These are phyloP conservation scores for Zalophus californianus DNA, from an alignment of 2,797 vertebrate species.

Conservation along the genomic window DNA sequence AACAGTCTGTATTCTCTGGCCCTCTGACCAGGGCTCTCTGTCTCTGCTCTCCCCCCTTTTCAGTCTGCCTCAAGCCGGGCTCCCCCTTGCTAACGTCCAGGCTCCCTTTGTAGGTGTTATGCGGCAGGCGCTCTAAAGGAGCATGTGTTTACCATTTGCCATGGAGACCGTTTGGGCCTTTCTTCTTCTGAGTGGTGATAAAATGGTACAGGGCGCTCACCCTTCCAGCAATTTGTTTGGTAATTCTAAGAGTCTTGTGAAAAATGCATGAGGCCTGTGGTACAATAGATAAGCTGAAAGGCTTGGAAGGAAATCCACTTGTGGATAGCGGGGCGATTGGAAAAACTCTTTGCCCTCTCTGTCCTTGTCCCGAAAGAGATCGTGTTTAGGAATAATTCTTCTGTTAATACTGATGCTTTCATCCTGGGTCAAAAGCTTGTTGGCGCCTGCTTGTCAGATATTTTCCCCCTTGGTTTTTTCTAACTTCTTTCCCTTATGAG, in stretches of 20 bases:
- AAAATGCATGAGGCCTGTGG: constrained; percentile 37
- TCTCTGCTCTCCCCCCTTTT: background rate
- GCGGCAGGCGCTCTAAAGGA: background rate
- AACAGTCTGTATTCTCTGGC: background rate
- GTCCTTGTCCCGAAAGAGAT: constrained; percentile 8
- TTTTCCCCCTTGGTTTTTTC: constrained; percentile 30
- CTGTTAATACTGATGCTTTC: background rate
- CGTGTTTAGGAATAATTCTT: background rate
- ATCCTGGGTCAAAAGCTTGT: constrained; percentile 51
- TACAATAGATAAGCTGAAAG: constrained; percentile 22
- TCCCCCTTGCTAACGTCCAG: background rate
- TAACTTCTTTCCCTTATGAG: background rate
- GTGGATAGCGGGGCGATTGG: constrained; percentile 49
- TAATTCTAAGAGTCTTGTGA: constrained; percentile 67
- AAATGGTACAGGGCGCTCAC: background rate
- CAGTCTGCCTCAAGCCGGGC: background rate
- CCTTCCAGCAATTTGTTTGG: constrained; percentile 22
- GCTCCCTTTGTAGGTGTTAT: background rate
- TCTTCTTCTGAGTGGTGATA: background rate
- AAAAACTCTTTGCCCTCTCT: constrained; percentile 8
- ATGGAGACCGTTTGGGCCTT: constrained; percentile 49
- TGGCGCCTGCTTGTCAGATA: constrained; percentile 54
- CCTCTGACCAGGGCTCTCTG: background rate
- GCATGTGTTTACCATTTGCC: constrained; percentile 8
- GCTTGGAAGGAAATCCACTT: constrained; percentile 66